These are phyloP conservation scores for Calyptommatus sinebrachiatus DNA, from an alignment of 2,113 vertebrate species.

Conservation along the genomic window DNA sequence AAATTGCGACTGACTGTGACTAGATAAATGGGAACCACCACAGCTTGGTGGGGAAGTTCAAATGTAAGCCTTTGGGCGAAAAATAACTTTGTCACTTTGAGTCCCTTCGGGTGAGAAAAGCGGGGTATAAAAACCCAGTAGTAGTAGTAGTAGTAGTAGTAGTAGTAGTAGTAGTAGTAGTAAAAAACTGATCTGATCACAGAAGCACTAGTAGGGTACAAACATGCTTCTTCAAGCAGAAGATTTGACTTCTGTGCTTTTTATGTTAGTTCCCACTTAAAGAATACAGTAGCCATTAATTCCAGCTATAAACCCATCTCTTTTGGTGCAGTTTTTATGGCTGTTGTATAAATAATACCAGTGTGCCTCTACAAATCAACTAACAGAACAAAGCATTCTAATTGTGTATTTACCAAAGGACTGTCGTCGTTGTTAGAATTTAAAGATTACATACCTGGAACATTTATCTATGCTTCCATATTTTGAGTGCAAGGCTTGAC, in stretches of 20 bases:
- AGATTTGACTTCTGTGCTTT: not conserved
- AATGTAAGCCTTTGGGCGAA: too few relatives aligned
- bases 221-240: not conserved
- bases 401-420: not conserved
- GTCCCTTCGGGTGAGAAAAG: too few relatives aligned
- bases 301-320: not conserved
- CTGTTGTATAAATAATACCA: not conserved
- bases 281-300: not conserved
- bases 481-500: constrained; percentile 85
- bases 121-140: too few relatives aligned
- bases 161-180: too few relatives aligned
- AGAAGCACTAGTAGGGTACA: not conserved
- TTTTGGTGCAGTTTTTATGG: not conserved
- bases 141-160: too few relatives aligned
- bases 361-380: not conserved
- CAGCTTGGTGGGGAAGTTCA: too few relatives aligned
- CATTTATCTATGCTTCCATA: constrained; percentile 82
- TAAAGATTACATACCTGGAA: constrained; percentile 74
- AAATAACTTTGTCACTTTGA: too few relatives aligned
- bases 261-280: not conserved
- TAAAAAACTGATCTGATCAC: not conserved
- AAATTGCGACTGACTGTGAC: too few relatives aligned
- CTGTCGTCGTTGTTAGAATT: not conserved
- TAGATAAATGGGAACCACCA: too few relatives aligned
- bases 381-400: not conserved